Base-by-base conservation (phyloP, 2,888 invertebrate species). In the Cerastis rubricosa region DNA sequence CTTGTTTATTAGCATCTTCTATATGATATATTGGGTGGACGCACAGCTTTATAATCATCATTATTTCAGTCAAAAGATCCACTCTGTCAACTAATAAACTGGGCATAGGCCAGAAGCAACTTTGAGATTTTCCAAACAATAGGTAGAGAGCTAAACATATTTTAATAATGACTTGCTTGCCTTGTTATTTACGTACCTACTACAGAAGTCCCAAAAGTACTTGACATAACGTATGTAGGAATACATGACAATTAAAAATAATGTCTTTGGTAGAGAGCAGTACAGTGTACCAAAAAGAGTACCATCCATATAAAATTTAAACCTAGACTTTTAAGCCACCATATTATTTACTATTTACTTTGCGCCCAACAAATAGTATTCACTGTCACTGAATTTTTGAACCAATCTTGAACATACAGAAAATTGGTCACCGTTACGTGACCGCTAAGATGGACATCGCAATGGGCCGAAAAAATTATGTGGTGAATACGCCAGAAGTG, bases 1-100 rank as follows among this genome's bases (percentile, higher is more conserved):
- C 2, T 63, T 54, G 22, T 64, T 78, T 69, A 68, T 70, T 63
- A 63, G 22, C 25, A 40, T 67, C 17, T n/a, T 54, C 22, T n/a
- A 8, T 57, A 35, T 49, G 12, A 61, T 49, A 9, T 43, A 29
- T 49, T 29, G 19, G 8, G n/a, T 51, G 54, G 22, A 51, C 40
- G 11, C 7, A 40, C n/a, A 25, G 45, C 40, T 76, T 65, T 61
- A 64, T 64, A n/a, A 40, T 64, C n/a, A 63, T 63, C n/a, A 43
- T 14, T 4, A 43, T 14, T 14, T 9, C 22, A 40, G 29, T 40
- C n/a, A 40, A 40, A 40, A n/a, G 7, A 63, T 59, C 17, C 59
- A 25, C 3, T 29, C 17, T 59, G 19, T 4, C 59, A 17, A 19
- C 29, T 59, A 17, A 59, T 54, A 8, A 54, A 8, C 59, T 29